These are phyloP conservation scores for Hirtodrosophila duncani DNA, from an alignment of 2,888 invertebrate genomes.

Conservation along the genomic window DNA sequence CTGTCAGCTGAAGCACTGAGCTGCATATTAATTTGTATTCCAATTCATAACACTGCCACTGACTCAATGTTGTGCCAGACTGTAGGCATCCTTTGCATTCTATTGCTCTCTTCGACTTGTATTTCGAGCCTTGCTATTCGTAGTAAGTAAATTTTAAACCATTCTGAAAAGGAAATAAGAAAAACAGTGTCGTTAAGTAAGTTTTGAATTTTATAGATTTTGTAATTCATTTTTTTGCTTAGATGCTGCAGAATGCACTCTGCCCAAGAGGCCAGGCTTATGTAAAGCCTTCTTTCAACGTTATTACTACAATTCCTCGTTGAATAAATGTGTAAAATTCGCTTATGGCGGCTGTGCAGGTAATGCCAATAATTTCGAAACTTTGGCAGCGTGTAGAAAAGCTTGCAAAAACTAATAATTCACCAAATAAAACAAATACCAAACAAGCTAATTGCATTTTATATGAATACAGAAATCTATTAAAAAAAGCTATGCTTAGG, in stretches of 20 bases:
- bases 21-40: too few species aligned
- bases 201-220: too few species aligned
- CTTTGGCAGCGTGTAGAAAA: slow-evolving; percentile 1
- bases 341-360: slow-evolving; percentile 13
- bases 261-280: background rate
- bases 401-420: slow-evolving; percentile 9
- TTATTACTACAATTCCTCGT: slow-evolving; percentile 20
- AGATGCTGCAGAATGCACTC: slow-evolving; percentile 5
- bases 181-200: too few species aligned
- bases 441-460: slow-evolving; percentile 39
- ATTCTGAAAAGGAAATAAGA: too few species aligned
- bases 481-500: slow-evolving; percentile 24
- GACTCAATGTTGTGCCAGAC: too few species aligned
- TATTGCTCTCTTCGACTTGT: too few species aligned
- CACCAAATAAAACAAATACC: slow-evolving; percentile 1
- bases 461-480: slow-evolving; percentile 29
- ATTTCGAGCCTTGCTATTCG: too few species aligned
- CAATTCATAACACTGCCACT: too few species aligned
- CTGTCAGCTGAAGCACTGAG: too few species aligned
- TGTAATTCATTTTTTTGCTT: too few species aligned
- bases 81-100: too few species aligned
- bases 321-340: slow-evolving; percentile 9
- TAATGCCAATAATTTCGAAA: slow-evolving; percentile 24
- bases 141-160: too few species aligned
- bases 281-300: slow-evolving; percentile 9